Base-by-base conservation (phyloP, 2,113 vertebrate genomes). In the Halcyon senegalensis region DNA sequence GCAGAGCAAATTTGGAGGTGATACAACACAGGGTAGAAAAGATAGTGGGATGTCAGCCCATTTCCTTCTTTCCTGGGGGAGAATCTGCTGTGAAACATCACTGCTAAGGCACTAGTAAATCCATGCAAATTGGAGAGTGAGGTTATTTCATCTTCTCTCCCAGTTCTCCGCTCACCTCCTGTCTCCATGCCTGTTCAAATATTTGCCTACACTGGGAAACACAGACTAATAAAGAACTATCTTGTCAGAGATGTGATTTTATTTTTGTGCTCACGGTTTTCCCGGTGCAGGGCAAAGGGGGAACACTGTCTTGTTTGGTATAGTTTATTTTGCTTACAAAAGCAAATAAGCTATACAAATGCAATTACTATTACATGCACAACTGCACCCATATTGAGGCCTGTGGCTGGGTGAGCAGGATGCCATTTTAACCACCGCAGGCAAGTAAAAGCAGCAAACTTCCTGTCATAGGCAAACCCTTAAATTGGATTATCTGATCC, bases 401-500 rank as follows among this genome's bases (percentile, higher is more conserved):
- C 1, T 50, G 59, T 66, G 89, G 37, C 68, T 70, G 86, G 69
- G 66, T 74, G 82, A 86, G 58, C 75, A 79, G 53, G 87, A 66
- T 84, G 59, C 78, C 60, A 7, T 48, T 79, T 85, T 9, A 37
- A 91, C 58, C 58, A 75, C 81, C 4, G 0, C 87, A 64, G 75
- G 74, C 56, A 75, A 59, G 76, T 27, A 24, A 78, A 84, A 78
- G 86, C 43, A 95, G 55, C 68, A 75, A 92, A 84, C 68, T 87
- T 89, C 58, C 87, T 51, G 84, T 87, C 84, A 37, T 1, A 74
- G 83, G 64, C 89, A 95, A 64, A 37, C 66, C 25, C 74, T 95
- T 84, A 72, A 91, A 92, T 66, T 91, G 94, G 81, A 83, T 94
- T 94, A 87, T 56, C 77, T 93, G 81, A 68, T 79, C 89, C 77